Base-by-base conservation (phyloP, 2,888 invertebrate genomes). In the Drosophila histrio region DNA sequence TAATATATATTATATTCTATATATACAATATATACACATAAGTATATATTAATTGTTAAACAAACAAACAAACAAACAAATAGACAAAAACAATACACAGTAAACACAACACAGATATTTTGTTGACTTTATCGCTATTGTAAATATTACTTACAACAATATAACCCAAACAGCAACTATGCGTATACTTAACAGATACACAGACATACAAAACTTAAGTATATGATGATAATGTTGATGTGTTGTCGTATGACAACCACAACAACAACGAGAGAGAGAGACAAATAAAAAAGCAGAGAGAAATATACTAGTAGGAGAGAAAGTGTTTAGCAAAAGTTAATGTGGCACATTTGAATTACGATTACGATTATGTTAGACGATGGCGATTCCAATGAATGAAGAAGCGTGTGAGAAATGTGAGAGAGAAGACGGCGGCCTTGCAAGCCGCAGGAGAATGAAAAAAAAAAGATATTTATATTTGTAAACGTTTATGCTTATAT, bases 401-500 rank as follows among this genome's bases (percentile, higher is more conserved):
- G 34, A 53, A 63, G 41, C 24, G 59, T 75, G 64, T 65, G 64
- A 59, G 59, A 65, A 32, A 15, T 24, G 43, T 30, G 30, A 49
- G 28, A 50, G 64, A 44, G 58, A 59, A n/a, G n/a, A n/a, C n/a
- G n/a, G n/a, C 43, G 54, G 26, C 50, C 3, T 19, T 28, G 46
- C 6, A 32, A 28, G 66, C 50, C 52, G 64, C 66, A 53, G 70
- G 74, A 69, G 57, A 80, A 71, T 59, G 65, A 77, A 69, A 79
- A 65, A 77, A 69, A 79, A 65, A 57, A 78, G 71, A 84, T 82
- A 84, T 84, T 82, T 82, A 84, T 82, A 82, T 82, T 82, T 82
- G 84, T 81, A 84, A 78, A 84, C 60, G 65, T 79, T 84, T 82
- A 81, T 82, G 79, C 79, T 77, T 83, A 81, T 82, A 83, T 74